These are phyloP conservation scores for Trachythela sp. DNA, from an alignment of 64 coral and sea anemone genomes.

Conservation along the genomic window DNA sequence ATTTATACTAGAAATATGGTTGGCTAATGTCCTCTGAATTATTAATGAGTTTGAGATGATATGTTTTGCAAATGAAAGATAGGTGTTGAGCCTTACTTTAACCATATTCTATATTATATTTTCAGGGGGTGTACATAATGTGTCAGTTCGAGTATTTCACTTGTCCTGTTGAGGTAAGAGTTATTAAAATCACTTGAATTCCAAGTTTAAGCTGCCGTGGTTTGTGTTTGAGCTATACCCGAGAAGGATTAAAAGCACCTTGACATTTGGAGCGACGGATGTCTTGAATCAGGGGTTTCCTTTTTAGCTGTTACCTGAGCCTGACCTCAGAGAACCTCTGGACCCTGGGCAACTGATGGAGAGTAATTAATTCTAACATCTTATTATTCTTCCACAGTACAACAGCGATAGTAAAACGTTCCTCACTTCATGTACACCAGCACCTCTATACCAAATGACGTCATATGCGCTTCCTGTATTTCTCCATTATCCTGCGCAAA, in stretches of 20 bases:
- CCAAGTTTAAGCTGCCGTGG: not conserved
- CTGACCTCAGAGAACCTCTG: not conserved
- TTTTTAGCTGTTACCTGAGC: no score
- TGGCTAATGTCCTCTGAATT: no score
- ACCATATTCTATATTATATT: no score
- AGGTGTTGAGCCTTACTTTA: no score
- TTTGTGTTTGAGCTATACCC: no score
- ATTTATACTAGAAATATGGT: no score
- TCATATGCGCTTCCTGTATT: not conserved
- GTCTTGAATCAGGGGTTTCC: no score
- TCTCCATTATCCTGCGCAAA: not conserved
- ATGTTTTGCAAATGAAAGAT: no score
- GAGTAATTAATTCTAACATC: no score
- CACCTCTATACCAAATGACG: slow-evolving; percentile 14
- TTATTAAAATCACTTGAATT: not conserved
- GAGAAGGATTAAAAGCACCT: no score
- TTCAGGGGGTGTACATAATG: slow-evolving; percentile 79
- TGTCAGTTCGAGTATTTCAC: slow-evolving; percentile 89
- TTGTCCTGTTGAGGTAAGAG: slow-evolving; percentile 88
- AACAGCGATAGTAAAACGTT: slow-evolving; percentile 59
- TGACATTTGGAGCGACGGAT: no score
- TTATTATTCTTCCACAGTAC: slow-evolving; percentile 52
- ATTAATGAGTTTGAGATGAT: no score
- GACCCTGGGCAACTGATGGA: not conserved
- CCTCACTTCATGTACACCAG: slow-evolving; percentile 50